Conservation (phyloP, 2,888 invertebrate genomes). For the Myathropa florea region DNA sequence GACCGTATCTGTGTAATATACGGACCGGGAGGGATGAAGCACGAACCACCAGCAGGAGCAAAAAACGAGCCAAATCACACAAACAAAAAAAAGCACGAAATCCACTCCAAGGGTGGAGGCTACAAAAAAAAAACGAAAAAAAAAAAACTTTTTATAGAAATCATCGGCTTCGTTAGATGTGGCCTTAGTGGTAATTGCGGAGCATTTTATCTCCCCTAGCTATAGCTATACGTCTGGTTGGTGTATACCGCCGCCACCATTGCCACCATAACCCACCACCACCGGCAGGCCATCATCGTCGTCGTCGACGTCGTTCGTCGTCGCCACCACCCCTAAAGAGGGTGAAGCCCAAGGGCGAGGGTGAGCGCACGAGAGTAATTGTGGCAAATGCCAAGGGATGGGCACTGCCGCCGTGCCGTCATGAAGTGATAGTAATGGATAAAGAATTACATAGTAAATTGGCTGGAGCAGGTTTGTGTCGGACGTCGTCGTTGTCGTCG, state of each 20-base stretch:
- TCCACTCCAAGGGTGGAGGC: constrained; percentile 63
- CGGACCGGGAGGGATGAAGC: constrained; percentile 44
- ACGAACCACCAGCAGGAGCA: constrained; percentile 15
- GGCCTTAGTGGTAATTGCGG: constrained; percentile 80
- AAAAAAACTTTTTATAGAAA: constrained; percentile 75
- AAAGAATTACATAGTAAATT: constrained; percentile 80
- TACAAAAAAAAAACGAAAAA: constrained; percentile 30
- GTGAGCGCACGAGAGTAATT: constrained; percentile 70
- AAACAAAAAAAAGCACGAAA: constrained; percentile 42
- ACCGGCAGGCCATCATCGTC: constrained; percentile 1
- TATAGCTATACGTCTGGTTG: constrained; percentile 70
- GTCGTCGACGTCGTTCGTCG: neutral
- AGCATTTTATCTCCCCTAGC: constrained; percentile 78
- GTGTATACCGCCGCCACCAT: constrained; percentile 38
- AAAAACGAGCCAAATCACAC: constrained; percentile 20
- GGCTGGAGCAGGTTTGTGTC: constrained; percentile 77
- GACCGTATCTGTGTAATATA: constrained; percentile 68
- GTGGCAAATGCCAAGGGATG: constrained; percentile 71
- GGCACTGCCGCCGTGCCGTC: constrained; percentile 67
- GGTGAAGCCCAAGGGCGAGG: constrained; percentile 68
- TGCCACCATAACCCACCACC: neutral
- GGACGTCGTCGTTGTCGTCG: constrained; percentile 28
- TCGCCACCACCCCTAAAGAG: constrained; percentile 36
- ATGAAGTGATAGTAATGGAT: constrained; percentile 76
- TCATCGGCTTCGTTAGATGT: constrained; percentile 80